phyloP scores from a whole-genome alignment of 2,888 invertebrate species.

The Gymnosoma rotundatum region DNA sequence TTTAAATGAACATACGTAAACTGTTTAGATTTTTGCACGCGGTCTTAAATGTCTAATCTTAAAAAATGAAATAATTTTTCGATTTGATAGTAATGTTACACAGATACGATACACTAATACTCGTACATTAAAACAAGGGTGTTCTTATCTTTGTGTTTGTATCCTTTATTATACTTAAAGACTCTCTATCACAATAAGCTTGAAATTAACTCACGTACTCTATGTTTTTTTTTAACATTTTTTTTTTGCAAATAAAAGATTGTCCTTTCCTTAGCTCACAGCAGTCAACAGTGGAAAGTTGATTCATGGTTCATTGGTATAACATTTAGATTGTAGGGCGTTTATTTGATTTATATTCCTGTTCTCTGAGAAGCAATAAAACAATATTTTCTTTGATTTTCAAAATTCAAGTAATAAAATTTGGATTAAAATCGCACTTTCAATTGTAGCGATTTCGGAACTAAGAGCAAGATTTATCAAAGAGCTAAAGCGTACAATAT shows the following conservation, averaged over 20 bases:
- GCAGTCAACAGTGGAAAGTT: slow-evolving; percentile 10
- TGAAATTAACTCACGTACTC: slow-evolving; percentile 69
- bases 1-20: slow-evolving; percentile 32
- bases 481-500: no score
- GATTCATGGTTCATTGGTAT: slow-evolving; percentile 50
- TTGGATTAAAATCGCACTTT: slow-evolving; percentile 19
- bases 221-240: slow-evolving; percentile 1
- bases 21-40: slow-evolving; percentile 63
- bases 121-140: slow-evolving; percentile 47
- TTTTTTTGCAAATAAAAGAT: slow-evolving; percentile 50
- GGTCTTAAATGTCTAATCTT: slow-evolving; percentile 67
- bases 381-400: slow-evolving; percentile 30
- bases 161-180: slow-evolving; percentile 17
- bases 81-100: slow-evolving; percentile 31
- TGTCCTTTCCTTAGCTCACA: slow-evolving; percentile 40
- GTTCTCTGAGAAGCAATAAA: slow-evolving; percentile 52
- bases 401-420: slow-evolving; percentile 17
- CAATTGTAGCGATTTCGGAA: background rate
- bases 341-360: slow-evolving; percentile 64
- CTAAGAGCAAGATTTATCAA: no score
- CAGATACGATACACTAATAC: background rate
- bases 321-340: slow-evolving; percentile 41
- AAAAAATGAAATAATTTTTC: slow-evolving; percentile 70
- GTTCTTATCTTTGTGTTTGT: slow-evolving; percentile 43
- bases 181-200: slow-evolving; percentile 54